These are phyloP conservation scores for Palythoa grandis DNA, from an alignment of 92 coral and sea anemone species.

Conservation along the genomic window DNA sequence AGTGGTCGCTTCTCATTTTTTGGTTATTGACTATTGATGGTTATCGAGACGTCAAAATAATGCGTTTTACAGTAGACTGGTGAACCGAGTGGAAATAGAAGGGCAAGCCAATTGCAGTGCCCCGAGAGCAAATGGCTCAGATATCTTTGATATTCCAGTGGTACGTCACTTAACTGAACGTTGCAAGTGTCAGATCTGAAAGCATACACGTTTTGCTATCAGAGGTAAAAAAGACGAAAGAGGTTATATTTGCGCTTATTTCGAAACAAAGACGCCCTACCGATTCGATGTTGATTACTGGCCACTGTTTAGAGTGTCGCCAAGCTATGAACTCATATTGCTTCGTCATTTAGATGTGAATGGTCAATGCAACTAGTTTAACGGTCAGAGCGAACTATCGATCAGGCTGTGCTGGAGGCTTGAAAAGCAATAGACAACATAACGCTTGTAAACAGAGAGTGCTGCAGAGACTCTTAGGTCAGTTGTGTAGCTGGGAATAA, in stretches of 20 bases:
- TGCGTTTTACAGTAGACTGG: background rate
- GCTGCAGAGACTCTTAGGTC: background rate
- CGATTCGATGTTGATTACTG: background rate
- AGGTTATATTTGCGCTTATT: background rate
- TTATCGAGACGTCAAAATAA: background rate
- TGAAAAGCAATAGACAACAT: background rate
- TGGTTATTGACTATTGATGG: background rate
- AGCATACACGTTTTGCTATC: background rate
- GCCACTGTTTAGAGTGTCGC: conserved; percentile 1
- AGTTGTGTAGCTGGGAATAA: background rate
- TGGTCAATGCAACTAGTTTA: background rate
- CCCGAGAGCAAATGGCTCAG: background rate
- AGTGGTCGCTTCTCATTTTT: background rate
- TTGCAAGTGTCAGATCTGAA: background rate
- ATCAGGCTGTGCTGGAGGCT: background rate
- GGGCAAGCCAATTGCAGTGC: background rate
- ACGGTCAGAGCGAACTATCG: background rate
- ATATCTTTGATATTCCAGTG: background rate
- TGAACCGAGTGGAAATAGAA: background rate
- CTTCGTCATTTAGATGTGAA: background rate
- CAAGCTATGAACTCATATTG: background rate
- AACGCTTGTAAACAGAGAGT: background rate
- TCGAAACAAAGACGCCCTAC: conserved; percentile 20
- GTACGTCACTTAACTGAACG: background rate
- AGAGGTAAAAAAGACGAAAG: background rate